These are phyloP conservation scores for Drosophila koepferae DNA, from an alignment of 2,888 invertebrate genomes.

Conservation along the genomic window DNA sequence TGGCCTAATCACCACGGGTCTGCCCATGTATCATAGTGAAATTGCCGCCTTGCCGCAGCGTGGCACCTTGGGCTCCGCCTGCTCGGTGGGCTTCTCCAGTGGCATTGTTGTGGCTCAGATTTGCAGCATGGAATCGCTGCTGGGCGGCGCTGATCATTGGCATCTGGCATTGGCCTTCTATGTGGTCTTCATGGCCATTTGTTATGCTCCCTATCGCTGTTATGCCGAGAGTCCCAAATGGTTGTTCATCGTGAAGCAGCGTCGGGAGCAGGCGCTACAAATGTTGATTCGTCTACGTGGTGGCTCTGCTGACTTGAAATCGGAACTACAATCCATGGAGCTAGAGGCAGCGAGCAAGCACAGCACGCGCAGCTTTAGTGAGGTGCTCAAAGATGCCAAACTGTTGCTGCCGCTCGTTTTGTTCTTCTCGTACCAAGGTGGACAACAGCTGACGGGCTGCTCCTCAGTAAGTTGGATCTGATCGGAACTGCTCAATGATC, in stretches of 20 bases:
- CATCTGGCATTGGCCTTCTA: slow-evolving; percentile 91
- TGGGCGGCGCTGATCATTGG: slow-evolving; percentile 89
- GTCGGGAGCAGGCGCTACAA: slow-evolving; percentile 88
- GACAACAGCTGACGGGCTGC: slow-evolving; percentile 61
- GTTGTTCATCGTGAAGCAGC: slow-evolving; percentile 89
- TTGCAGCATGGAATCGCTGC: slow-evolving; percentile 76
- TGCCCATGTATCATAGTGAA: slow-evolving; percentile 96
- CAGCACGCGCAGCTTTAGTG: slow-evolving; percentile 18
- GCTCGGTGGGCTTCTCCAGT: slow-evolving; percentile 87
- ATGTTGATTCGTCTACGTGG: slow-evolving; percentile 89
- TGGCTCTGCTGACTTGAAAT: slow-evolving; percentile 27
- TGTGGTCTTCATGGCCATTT: slow-evolving; percentile 89
- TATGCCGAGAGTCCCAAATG: slow-evolving; percentile 96
- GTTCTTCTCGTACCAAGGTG: slow-evolving; percentile 60
- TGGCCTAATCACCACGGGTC: slow-evolving; percentile 92
- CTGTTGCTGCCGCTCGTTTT: slow-evolving; percentile 47
- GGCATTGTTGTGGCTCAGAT: slow-evolving; percentile 83
- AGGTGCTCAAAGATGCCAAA: slow-evolving; percentile 36
- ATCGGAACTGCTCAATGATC: background rate
- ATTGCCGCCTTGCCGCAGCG: slow-evolving; percentile 91
- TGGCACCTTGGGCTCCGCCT: slow-evolving; percentile 91
- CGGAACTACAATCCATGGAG: slow-evolving; percentile 53
- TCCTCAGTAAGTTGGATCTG: slow-evolving; percentile 41
- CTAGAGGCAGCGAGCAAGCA: slow-evolving; percentile 40
- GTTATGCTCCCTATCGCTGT: slow-evolving; percentile 87